These are phyloP conservation scores for Empidonax traillii DNA, from an alignment of 2,113 vertebrate species.

Conservation along the genomic window DNA sequence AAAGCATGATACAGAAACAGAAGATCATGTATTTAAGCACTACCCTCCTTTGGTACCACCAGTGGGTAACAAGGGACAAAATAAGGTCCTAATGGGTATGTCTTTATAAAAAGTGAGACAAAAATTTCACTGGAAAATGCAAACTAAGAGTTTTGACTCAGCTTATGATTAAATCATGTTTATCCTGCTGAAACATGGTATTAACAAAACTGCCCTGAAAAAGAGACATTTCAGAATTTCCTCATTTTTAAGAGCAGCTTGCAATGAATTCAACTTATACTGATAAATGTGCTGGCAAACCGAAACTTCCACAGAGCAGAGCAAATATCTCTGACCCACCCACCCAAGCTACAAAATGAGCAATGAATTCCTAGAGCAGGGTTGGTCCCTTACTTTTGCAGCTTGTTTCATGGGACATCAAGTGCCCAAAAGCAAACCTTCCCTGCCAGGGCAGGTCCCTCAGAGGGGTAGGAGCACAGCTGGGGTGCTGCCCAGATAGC, in stretches of 20 bases:
- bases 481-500: not conserved
- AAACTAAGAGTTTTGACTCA: not conserved
- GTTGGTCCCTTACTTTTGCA: not conserved
- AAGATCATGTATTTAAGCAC: not conserved
- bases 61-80: not conserved
- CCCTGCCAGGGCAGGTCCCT: not conserved
- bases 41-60: not conserved
- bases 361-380: not conserved
- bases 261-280: not conserved
- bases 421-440: not conserved
- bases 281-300: not conserved
- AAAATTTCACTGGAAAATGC: not conserved
- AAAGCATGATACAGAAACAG: not conserved
- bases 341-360: not conserved
- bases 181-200: not conserved
- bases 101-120: not conserved
- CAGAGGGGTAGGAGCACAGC: accelerated
- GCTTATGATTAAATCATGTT: not conserved
- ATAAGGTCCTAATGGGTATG: not conserved
- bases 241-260: not conserved
- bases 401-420: not conserved
- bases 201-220: not conserved
- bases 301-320: not conserved
- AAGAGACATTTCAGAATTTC: not conserved
- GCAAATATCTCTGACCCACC: not conserved